These are phyloP conservation scores for Microctenopoma stevenorrisi DNA, from an alignment of 2,797 vertebrate species.

Conservation along the genomic window DNA sequence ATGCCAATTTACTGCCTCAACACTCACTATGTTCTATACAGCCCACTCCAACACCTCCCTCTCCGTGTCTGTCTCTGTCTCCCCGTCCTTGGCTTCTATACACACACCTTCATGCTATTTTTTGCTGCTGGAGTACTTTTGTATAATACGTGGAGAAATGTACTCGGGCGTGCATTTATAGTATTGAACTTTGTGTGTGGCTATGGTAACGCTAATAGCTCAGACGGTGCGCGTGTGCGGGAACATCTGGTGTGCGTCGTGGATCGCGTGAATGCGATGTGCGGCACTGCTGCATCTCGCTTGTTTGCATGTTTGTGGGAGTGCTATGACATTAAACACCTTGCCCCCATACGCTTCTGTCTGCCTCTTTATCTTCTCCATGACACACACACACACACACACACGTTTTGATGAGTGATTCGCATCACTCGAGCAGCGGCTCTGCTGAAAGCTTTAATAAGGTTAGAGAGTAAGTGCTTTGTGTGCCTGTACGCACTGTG, in stretches of 20 bases:
- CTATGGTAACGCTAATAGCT: slow-evolving; percentile 56
- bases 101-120: slow-evolving; percentile 59
- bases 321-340: slow-evolving; percentile 42
- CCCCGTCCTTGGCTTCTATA: slow-evolving; percentile 25
- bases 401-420: slow-evolving; percentile 63
- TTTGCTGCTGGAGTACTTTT: slow-evolving; percentile 63
- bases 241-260: slow-evolving; percentile 30
- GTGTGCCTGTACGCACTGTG: slow-evolving; percentile 46
- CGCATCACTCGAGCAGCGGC: slow-evolving; percentile 55
- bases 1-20: slow-evolving; percentile 89
- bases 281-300: slow-evolving; percentile 11
- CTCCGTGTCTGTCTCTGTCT: slow-evolving; percentile 41
- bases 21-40: slow-evolving; percentile 87
- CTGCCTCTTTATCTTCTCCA: slow-evolving; percentile 15
- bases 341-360: slow-evolving; percentile 31
- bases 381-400: slow-evolving; percentile 9
- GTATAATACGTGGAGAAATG: slow-evolving; percentile 54
- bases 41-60: slow-evolving; percentile 79
- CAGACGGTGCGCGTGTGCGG: slow-evolving; percentile 19
- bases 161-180: slow-evolving; percentile 48
- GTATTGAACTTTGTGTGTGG: slow-evolving; percentile 54
- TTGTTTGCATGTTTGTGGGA: slow-evolving; percentile 19
- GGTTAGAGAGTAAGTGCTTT: slow-evolving; percentile 76
- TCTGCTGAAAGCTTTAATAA: slow-evolving; percentile 79
- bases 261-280: slow-evolving; percentile 21